phyloP scores from a whole-genome alignment of 2,797 vertebrate genomes.

The Galago senegalensis region DNA sequence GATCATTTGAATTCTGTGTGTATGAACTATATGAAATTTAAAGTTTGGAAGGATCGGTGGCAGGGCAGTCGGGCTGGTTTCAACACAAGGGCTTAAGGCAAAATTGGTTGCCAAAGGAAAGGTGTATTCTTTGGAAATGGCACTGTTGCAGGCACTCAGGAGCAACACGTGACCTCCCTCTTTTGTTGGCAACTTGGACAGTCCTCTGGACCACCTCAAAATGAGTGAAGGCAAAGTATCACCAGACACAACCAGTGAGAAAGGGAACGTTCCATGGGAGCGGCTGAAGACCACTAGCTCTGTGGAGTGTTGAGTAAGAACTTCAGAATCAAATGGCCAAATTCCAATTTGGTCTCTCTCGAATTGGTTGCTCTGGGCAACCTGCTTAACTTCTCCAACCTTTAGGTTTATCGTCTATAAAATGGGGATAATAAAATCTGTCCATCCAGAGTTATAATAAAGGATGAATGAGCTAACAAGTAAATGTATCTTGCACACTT shows the following conservation, averaged over 20 bases:
- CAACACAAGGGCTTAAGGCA: not conserved
- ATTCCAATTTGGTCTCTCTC: not conserved
- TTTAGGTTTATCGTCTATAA: not conserved
- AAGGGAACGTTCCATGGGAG: not conserved
- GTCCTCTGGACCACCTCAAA: not conserved
- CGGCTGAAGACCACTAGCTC: not conserved
- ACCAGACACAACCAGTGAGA: not conserved
- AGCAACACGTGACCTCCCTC: not conserved
- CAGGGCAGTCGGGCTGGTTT: slow-evolving; percentile 47
- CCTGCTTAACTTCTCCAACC: not conserved
- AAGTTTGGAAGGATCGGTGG: slow-evolving; percentile 43
- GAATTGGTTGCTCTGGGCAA: not conserved
- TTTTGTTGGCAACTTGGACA: not conserved
- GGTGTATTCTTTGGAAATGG: not conserved
- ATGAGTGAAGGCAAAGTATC: not conserved
- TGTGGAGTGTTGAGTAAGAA: not conserved
- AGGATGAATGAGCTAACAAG: not conserved
- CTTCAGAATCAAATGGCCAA: not conserved
- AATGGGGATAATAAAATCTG: not conserved
- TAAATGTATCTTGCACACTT: not conserved
- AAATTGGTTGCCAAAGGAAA: not conserved
- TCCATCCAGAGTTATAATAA: not conserved
- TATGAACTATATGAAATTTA: slow-evolving; percentile 53
- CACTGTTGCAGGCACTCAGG: not conserved
- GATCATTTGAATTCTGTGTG: slow-evolving; percentile 73